Percentiles rank a stretch among this genome's conserved stretches.
Conservation (phyloP, 2,888 invertebrate genomes). For the Leucozona laternaria region DNA sequence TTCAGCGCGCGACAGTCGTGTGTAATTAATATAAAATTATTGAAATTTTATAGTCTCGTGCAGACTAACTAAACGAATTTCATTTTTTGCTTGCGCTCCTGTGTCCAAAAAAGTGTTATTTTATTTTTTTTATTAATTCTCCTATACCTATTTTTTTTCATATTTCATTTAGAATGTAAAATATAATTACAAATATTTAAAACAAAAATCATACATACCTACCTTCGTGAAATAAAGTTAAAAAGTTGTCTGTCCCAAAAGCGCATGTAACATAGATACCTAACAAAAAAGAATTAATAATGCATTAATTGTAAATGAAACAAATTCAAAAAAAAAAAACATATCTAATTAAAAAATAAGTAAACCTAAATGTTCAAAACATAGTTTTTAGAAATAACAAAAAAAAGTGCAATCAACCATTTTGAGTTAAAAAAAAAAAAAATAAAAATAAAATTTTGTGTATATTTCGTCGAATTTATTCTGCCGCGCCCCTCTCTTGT, state of each 20-base stretch:
- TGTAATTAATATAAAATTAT: slow-evolving; percentile 61
- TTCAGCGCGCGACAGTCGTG: slow-evolving; percentile 36
- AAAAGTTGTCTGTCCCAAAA: slow-evolving; percentile 17
- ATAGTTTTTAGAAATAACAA: background rate
- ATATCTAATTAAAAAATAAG: background rate
- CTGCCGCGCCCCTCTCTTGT: slow-evolving; percentile 58
- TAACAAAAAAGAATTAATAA: slow-evolving; percentile 22
- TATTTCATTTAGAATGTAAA: slow-evolving; percentile 28
- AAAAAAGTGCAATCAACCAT: slow-evolving; percentile 58
- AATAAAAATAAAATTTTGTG: slow-evolving; percentile 12
- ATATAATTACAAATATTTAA: slow-evolving; percentile 18
- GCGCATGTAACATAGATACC: slow-evolving; percentile 28
- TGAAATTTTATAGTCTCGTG: slow-evolving; percentile 71
- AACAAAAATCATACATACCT: background rate
- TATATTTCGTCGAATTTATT: slow-evolving; percentile 20
- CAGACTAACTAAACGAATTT: slow-evolving; percentile 51
- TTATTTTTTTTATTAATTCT: slow-evolving; percentile 1
- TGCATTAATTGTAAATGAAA: slow-evolving; percentile 24
- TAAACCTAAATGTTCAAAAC: slow-evolving; percentile 19
- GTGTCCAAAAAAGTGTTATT: slow-evolving; percentile 40
- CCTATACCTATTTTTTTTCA: background rate
- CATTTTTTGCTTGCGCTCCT: slow-evolving; percentile 58
- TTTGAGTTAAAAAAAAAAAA: slow-evolving; percentile 37
- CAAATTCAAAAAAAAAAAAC: background rate
- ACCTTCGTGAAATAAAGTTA: background rate